Base-by-base conservation (phyloP, 2,113 vertebrate species). In the Dunckerocampus dactyliophorus region DNA sequence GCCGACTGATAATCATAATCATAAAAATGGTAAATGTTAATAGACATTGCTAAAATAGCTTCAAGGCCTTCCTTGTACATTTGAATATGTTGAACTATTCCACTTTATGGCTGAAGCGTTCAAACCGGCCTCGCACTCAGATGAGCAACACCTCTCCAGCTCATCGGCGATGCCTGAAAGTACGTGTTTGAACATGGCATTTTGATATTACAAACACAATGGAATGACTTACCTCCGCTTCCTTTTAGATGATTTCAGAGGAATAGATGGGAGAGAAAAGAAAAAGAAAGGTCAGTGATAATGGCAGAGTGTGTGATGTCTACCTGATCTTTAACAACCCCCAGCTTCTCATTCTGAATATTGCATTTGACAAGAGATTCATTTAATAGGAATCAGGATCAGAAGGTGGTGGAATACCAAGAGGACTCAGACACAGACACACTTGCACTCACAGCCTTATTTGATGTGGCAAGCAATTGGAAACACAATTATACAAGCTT, bases 191-290 rank as follows among this genome's bases (percentile, higher is more conserved):
- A 48, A 28, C 69, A 59, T 28, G 31, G 1, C 20, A 52, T 48
- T 10, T 67, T 53, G 6, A 62, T 55, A 59, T 71, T 53, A 57
- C 22, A 70, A 62, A 76, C 50, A 71, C 55, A 69, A 54, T 58
- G 61, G n/a, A 53, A 52, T 56, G 51, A 83, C 87, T 87, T 76
- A 88, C 87, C 85, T 88, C 87, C 15, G 78, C 87, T 83, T 88
- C 87, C 87, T 88, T n/a, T 82, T 63, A 75, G 67, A 80, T 64
- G 72, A 71, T 80, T 76, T 79, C 74, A 79, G 59, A 58, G 55
- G 43, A 62, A 71, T 6, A 52, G 70, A 68, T 24, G 62, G 61
- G 61, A 49, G 47, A 49, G 9, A 46, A 64, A 47, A 76, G 16
- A 67, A 59, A 79, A 75, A 70, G 67, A 83, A 80, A 83, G 77